Percentiles rank a stretch among this genome's conserved stretches.
phyloP scores from a whole-genome alignment of 1,140 invertebrate genomes.

The Drosophila tani region DNA sequence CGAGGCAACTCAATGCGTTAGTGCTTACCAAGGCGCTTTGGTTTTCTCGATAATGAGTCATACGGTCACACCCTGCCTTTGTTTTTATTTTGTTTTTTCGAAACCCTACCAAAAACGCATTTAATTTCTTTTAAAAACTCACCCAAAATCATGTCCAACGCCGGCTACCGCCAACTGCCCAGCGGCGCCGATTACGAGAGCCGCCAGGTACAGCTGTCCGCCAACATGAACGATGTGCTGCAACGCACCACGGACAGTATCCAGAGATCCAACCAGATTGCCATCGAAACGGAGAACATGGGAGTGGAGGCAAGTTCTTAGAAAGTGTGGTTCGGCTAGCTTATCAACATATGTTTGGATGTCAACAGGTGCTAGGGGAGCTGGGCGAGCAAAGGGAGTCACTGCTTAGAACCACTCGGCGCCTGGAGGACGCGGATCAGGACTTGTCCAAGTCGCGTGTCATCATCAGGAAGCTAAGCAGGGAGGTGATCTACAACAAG shows the following conservation, averaged over 20 bases:
- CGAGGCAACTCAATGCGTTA: constrained; percentile 6
- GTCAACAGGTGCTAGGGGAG: constrained; percentile 78
- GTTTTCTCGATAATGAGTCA: neutral
- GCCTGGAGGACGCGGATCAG: constrained; percentile 85
- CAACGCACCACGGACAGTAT: constrained; percentile 64
- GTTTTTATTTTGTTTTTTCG: constrained; percentile 31
- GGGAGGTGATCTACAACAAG: constrained; percentile 86
- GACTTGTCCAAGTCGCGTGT: constrained; percentile 83
- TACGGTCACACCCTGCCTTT: constrained; percentile 26
- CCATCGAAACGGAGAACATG: constrained; percentile 92
- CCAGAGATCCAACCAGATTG: constrained; percentile 89
- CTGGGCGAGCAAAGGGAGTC: constrained; percentile 85
- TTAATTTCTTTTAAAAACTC: constrained; percentile 3
- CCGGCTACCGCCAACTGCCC: constrained; percentile 66
- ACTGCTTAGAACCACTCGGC: constrained; percentile 84
- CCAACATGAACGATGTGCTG: constrained; percentile 68
- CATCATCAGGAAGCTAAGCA: constrained; percentile 84
- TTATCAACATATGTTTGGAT: neutral
- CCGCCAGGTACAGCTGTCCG: constrained; percentile 60
- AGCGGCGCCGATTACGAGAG: constrained; percentile 57
- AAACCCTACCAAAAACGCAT: constrained; percentile 12
- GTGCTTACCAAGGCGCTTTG: neutral
- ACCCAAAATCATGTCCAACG: constrained; percentile 43
- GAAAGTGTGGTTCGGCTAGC: neutral
- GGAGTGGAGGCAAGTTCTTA: constrained; percentile 88